A percentile compares a stretch with the other conserved stretches of the same genome.
These are phyloP conservation scores for Acrobasis suavella DNA, from an alignment of 2,888 invertebrate species.

Conservation along the genomic window DNA sequence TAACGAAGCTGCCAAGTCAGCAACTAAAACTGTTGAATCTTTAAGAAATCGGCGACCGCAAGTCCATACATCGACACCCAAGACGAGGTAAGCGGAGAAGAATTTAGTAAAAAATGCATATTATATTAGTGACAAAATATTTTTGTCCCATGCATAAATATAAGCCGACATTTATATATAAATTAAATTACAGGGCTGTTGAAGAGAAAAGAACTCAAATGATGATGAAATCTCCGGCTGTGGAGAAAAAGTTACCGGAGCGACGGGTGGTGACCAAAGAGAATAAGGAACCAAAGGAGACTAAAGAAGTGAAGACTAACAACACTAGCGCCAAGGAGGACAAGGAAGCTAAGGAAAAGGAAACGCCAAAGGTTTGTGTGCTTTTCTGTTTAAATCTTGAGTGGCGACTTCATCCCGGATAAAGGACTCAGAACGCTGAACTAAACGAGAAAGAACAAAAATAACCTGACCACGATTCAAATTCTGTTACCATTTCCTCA, in stretches of 20 bases:
- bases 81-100: constrained; percentile 50
- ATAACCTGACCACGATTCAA: no score
- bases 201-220: constrained; percentile 56
- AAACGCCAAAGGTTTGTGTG: constrained; percentile 40
- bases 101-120: no score
- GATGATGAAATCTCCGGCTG: constrained; percentile 38
- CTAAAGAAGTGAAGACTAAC: constrained; percentile 49
- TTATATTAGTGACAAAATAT: no score
- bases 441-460: no score
- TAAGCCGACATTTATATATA: no score
- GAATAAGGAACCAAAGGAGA: constrained; percentile 68
- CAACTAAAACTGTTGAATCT: constrained; percentile 48
- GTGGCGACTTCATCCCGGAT: no score
- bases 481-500: no score
- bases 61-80: constrained; percentile 69
- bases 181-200: constrained; percentile 40
- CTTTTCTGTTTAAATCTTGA: no score
- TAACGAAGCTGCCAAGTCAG: constrained; percentile 49
- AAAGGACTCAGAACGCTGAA: no score
- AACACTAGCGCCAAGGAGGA: constrained; percentile 48
- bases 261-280: constrained; percentile 61
- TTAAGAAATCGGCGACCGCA: constrained; percentile 54
- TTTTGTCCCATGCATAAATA: no score
- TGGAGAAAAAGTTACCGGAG: constrained; percentile 56
- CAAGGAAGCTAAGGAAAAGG: constrained; percentile 42